Percentiles rank a stretch among this genome's conserved stretches.
phyloP scores from a whole-genome alignment of 2,797 vertebrate genomes.

The Coluber constrictor region DNA sequence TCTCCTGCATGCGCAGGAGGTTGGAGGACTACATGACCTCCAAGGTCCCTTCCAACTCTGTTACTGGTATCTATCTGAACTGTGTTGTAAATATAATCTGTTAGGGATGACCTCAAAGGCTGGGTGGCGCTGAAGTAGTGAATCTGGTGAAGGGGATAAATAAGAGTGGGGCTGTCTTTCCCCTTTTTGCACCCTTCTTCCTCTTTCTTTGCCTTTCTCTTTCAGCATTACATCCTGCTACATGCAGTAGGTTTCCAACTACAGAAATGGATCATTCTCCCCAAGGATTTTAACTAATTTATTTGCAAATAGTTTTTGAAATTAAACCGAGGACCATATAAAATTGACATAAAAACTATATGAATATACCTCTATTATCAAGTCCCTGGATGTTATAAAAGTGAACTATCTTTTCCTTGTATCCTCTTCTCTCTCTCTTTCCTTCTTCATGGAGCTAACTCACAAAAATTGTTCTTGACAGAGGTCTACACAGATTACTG shows the following conservation, averaged over 20 bases:
- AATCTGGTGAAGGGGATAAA: background rate
- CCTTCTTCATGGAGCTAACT: background rate
- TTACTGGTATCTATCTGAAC: too few species aligned
- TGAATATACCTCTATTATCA: background rate
- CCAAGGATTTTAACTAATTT: background rate
- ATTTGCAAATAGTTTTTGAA: background rate
- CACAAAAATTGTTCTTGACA: background rate
- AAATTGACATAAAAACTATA: background rate
- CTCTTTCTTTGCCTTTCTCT: background rate
- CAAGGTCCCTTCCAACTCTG: too few species aligned
- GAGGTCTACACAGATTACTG: background rate
- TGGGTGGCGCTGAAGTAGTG: background rate
- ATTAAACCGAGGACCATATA: background rate
- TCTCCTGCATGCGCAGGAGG: too few species aligned
- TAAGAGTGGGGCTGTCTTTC: background rate
- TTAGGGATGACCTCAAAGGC: background rate
- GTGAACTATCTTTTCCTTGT: background rate
- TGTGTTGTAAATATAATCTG: background rate
- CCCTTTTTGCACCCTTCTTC: background rate
- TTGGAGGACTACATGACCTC: too few species aligned
- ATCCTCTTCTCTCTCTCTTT: background rate
- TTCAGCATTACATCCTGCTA: background rate
- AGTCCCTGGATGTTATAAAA: background rate
- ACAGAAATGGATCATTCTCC: background rate
- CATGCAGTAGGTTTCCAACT: background rate